Evolutionary conservation across 1,140 invertebrate genomes (phyloP).

Genomic region (Bombus soroeensis): DNA sequence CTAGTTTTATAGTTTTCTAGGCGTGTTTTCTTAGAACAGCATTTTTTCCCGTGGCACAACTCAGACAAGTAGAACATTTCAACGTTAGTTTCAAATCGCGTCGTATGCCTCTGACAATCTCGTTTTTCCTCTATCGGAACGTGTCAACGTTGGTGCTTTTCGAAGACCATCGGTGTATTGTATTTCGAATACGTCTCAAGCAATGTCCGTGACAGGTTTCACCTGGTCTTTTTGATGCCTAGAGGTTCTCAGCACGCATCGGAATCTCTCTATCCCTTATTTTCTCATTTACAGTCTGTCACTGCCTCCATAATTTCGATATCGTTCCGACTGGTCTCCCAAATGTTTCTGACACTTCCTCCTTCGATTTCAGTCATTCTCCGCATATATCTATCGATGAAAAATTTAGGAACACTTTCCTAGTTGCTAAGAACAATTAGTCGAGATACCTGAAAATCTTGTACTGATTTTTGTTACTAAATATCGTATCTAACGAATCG

Average conservation of each 20-base stretch:
- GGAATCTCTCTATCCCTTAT: not conserved
- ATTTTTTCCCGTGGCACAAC: not conserved
- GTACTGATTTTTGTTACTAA: too few relatives aligned
- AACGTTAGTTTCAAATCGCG: not conserved
- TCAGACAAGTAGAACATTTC: not conserved
- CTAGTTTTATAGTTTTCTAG: not conserved
- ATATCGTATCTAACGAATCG: too few relatives aligned
- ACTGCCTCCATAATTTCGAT: slow-evolving; percentile 1
- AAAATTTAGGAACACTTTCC: not conserved
- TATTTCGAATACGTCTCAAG: slow-evolving; percentile 43
- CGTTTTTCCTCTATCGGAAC: slow-evolving; percentile 5
- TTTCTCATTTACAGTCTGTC: slow-evolving; percentile 36
- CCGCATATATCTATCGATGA: not conserved
- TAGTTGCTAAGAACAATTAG: too few relatives aligned
- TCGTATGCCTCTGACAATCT: slow-evolving; percentile 32
- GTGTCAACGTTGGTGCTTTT: slow-evolving; percentile 38
- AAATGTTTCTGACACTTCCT: slow-evolving; percentile 22
- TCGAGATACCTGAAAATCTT: too few relatives aligned
- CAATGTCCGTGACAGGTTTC: slow-evolving; percentile 31
- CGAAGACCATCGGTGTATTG: slow-evolving; percentile 19
- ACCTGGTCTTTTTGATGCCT: slow-evolving; percentile 26
- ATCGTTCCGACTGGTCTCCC: slow-evolving; percentile 12
- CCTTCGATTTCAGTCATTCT: not conserved
- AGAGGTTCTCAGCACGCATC: slow-evolving; percentile 19
- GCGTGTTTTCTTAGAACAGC: not conserved